These are phyloP conservation scores for Lepus oiostolus DNA, from an alignment of 2,797 vertebrate species.

Conservation along the genomic window DNA sequence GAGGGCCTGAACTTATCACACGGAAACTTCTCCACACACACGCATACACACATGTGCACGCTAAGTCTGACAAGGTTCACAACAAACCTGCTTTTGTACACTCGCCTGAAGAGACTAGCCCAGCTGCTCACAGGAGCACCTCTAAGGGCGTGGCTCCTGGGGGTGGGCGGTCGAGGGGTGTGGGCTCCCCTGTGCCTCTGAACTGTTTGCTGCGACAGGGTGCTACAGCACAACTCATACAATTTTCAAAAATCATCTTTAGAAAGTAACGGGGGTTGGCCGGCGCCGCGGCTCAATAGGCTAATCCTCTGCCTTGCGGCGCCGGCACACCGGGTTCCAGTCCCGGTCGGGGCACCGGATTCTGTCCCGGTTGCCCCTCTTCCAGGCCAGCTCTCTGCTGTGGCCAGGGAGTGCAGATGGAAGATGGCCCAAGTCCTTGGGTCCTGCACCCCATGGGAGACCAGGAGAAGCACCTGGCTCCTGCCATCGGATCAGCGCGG, in stretches of 20 bases:
- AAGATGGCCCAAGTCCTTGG: no score
- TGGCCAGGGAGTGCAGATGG: no score
- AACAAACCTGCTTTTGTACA: not conserved
- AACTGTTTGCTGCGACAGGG: not conserved
- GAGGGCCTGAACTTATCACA: not conserved
- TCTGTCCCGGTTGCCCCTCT: no score
- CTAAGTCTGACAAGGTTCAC: not conserved
- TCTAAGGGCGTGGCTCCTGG: not conserved
- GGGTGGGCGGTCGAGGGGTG: not conserved
- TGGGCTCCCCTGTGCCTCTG: not conserved
- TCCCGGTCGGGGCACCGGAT: no score
- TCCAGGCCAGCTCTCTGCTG: no score
- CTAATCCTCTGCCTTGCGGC: no score
- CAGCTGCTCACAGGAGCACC: not conserved
- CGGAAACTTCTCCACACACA: not conserved
- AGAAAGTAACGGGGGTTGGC: not conserved
- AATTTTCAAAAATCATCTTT: not conserved
- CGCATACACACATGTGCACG: rapidly evolving
- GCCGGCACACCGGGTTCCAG: no score
- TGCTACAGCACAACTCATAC: not conserved
- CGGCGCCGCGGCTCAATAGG: no score
- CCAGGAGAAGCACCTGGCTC: no score
- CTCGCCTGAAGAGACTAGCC: no score
- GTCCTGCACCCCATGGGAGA: no score
- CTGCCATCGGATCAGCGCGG: no score